phyloP scores from a whole-genome alignment of 2,113 vertebrate genomes.

The Cryptoleucopteryx plumbea region DNA sequence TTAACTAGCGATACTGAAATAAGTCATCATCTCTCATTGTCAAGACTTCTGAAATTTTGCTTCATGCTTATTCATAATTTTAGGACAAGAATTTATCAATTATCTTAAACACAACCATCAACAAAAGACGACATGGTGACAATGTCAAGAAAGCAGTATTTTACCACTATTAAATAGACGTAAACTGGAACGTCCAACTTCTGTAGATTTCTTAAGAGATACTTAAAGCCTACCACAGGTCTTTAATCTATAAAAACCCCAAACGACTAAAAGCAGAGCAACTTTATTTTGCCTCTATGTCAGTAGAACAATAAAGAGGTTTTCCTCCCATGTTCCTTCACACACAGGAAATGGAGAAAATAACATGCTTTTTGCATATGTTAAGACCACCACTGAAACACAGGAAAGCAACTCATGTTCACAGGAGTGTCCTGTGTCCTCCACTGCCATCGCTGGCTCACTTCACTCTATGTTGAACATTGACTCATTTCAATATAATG shows the following conservation, averaged over 20 bases:
- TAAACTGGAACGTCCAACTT: neutral
- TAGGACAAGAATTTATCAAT: neutral
- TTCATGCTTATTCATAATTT: neutral
- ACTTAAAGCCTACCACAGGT: neutral
- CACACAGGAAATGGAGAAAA: neutral
- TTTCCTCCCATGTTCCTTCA: neutral
- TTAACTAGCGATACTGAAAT: neutral
- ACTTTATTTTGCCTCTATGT: too few relatives aligned
- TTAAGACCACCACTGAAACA: neutral
- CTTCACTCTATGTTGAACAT: neutral
- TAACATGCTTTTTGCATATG: neutral
- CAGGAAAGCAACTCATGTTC: neutral
- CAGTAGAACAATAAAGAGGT: neutral
- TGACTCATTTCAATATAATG: neutral
- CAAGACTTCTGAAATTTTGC: neutral
- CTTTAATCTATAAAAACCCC: neutral
- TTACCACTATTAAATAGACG: neutral
- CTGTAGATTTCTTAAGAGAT: neutral
- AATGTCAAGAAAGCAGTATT: neutral
- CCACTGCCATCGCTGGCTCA: neutral
- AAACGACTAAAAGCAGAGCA: neutral
- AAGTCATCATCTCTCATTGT: neutral
- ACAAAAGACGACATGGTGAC: neutral
- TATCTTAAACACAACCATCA: neutral
- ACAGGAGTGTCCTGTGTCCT: neutral